Evolutionary conservation across 2,888 invertebrate genomes (phyloP), one percentile per base, ranked within the genome.

Genomic region (Phortica magna): DNA sequence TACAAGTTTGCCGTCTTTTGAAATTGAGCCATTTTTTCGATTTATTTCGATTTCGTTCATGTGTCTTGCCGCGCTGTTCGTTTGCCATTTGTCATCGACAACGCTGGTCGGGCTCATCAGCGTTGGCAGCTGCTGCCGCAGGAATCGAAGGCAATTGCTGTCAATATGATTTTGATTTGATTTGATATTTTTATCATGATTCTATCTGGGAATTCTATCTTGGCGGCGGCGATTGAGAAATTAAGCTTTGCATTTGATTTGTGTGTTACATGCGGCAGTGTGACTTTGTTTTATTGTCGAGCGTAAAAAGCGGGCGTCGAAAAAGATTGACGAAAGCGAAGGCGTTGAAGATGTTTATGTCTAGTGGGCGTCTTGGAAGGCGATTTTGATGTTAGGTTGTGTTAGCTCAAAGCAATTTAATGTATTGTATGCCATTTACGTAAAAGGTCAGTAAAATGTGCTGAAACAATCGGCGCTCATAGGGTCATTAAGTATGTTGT

Each of bases 111-210:
- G n/a, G 31, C 31, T 71, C 31, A 55, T 71, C 55, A 31, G 14
- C 12, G 22, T 22, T 71, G 70, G 70, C 70, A 55, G 14, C 43
- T 55, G 55, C 55, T 22, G n/a, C 55, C 10, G 53, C 31, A 71
- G 12, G n/a, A 70, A 55, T 53, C 39, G 19, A 53, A 71, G 70
- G 22, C 70, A 71, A 71, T 71, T 71, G 70, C n/a, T 31, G 70
- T 31, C 70, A 71, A 71, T 55, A 55, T 55, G 53, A 71, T 55
- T 71, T 71, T 71, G 53, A 71, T 71, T 71, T 71, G 53, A 71
- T 71, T 71, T 71, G 53, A 71, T 71, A 71, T 71, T 71, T 71
- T 55, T 71, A 55, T 22, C 55, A 71, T 53, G 55, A 71, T 55
- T 14, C 14, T 39, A 3, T 17, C 48, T 48, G 3, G 48, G 48